Evolutionary conservation across 2,113 vertebrate species (phyloP).

Genomic region (Andinoacara biseriatus): DNA sequence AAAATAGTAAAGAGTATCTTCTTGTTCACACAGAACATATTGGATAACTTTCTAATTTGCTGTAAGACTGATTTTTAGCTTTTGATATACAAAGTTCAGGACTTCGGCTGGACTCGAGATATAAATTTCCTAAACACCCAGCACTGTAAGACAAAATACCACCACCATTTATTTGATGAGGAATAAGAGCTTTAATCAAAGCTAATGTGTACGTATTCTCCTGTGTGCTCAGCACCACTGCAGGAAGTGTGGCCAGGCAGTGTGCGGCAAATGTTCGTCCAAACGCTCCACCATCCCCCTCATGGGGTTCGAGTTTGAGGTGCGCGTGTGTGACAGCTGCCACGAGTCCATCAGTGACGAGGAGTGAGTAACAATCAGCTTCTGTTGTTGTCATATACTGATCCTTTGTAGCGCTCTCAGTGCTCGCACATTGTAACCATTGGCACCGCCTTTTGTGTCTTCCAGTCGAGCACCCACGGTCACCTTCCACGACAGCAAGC

Average conservation of each 20-base stretch:
- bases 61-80: neutral
- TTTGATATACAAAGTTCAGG: neutral
- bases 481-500: slow-evolving; percentile 97
- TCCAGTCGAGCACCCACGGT: slow-evolving; percentile 92
- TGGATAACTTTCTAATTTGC: neutral
- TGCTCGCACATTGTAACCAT: neutral
- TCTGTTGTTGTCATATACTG: slow-evolving; percentile 22
- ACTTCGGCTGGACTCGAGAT: neutral
- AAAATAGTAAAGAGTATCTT: neutral
- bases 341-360: slow-evolving; percentile 95
- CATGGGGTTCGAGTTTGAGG: slow-evolving; percentile 98
- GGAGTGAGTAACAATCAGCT: slow-evolving; percentile 86
- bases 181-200: neutral
- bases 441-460: slow-evolving; percentile 9
- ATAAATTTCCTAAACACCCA: neutral
- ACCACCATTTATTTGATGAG: neutral
- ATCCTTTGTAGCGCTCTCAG: slow-evolving; percentile 18
- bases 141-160: neutral
- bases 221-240: slow-evolving; percentile 90
- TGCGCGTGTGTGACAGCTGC: slow-evolving; percentile 95
- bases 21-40: neutral
- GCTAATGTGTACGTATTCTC: neutral
- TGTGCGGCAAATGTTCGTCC: slow-evolving; percentile 96
- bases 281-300: slow-evolving; percentile 95
- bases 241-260: slow-evolving; percentile 94